Evolutionary conservation across 2,113 vertebrate genomes (phyloP).

Genomic region (Felis chaus): DNA sequence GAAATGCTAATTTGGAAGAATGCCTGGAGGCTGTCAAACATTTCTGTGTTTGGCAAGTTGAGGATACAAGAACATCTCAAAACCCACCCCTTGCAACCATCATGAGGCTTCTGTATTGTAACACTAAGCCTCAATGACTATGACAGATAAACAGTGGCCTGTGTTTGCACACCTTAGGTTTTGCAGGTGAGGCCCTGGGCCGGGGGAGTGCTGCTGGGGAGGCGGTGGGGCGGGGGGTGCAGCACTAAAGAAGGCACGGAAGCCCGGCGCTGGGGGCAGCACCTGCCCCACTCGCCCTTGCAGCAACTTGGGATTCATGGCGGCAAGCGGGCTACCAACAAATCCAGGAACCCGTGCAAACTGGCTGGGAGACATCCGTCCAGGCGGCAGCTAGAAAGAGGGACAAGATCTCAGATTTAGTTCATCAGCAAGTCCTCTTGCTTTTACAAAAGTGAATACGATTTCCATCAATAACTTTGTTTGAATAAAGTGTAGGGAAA

Average conservation of each 20-base stretch:
- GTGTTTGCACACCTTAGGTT: slow-evolving; percentile 79
- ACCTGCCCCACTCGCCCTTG: slow-evolving; percentile 88
- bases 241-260: slow-evolving; percentile 92
- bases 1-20: neutral
- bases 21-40: neutral
- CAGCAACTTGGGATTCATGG: slow-evolving; percentile 88
- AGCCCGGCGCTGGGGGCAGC: slow-evolving; percentile 86
- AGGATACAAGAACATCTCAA: neutral
- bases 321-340: slow-evolving; percentile 84
- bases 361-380: slow-evolving; percentile 86
- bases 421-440: neutral
- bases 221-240: slow-evolving; percentile 87
- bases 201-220: slow-evolving; percentile 80
- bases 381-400: slow-evolving; percentile 77
- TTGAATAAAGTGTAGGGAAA: neutral
- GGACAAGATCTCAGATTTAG: neutral
- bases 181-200: slow-evolving; percentile 85
- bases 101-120: neutral
- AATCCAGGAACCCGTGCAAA: slow-evolving; percentile 85
- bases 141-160: neutral
- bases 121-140: neutral
- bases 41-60: neutral
- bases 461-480: neutral
- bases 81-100: neutral
- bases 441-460: slow-evolving; percentile 1